phyloP scores from a whole-genome alignment of 2,797 vertebrate species.

The Ptychobarbus kaznakovi region DNA sequence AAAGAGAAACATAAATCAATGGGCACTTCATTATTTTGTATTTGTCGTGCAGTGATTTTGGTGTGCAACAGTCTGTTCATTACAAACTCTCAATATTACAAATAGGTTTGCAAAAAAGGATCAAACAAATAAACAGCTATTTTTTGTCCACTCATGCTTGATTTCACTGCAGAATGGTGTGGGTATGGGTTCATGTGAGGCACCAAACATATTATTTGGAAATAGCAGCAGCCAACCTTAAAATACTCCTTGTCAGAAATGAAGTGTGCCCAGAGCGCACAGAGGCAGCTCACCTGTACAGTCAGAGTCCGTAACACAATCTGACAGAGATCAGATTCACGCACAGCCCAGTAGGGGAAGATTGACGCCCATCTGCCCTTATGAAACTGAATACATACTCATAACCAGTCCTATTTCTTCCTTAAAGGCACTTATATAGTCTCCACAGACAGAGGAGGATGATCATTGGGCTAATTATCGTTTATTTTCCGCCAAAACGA shows the following conservation, averaged over 20 bases:
- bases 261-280: slow-evolving; percentile 8
- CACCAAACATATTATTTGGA: slow-evolving; percentile 21
- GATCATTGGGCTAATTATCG: slow-evolving; percentile 43
- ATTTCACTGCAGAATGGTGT: neutral
- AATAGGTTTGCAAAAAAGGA: neutral
- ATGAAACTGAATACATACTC: slow-evolving; percentile 2
- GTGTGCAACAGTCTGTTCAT: neutral
- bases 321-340: slow-evolving; percentile 45
- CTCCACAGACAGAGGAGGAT: slow-evolving; percentile 5
- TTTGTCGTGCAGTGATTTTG: slow-evolving; percentile 5
- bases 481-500: slow-evolving; percentile 42
- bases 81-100: neutral
- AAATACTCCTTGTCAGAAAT: slow-evolving; percentile 38
- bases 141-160: neutral
- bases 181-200: neutral
- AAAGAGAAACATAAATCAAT: slow-evolving; percentile 11
- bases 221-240: slow-evolving; percentile 34
- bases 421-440: slow-evolving; percentile 27
- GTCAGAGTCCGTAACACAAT: slow-evolving; percentile 28
- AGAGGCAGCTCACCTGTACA: slow-evolving; percentile 32
- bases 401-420: neutral
- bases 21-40: neutral
- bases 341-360: neutral
- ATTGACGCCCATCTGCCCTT: slow-evolving; percentile 28
- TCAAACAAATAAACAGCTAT: neutral